These are phyloP conservation scores for Sebastes minor DNA, from an alignment of 2,797 vertebrate genomes.

Conservation along the genomic window DNA sequence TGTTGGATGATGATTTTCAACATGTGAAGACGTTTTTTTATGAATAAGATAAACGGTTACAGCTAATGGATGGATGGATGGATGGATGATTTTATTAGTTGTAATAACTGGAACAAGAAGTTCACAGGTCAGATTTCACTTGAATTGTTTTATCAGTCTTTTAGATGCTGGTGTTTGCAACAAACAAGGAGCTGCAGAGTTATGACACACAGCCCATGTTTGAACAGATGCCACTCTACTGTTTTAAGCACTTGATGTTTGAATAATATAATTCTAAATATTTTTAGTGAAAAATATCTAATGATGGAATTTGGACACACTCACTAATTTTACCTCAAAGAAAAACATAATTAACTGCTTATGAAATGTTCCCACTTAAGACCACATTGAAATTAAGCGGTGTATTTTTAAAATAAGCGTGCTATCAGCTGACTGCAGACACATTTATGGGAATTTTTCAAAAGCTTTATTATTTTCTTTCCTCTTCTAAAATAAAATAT, in stretches of 20 bases:
- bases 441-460: neutral
- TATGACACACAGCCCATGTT: neutral
- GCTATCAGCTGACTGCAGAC: constrained; percentile 6
- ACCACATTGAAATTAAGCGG: neutral
- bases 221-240: neutral
- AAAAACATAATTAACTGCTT: neutral
- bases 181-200: neutral
- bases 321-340: neutral
- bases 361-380: neutral
- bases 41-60: too few relatives aligned
- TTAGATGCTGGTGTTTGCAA: neutral
- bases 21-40: too few relatives aligned
- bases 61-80: too few relatives aligned
- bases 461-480: neutral
- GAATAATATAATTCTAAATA: neutral
- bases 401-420: neutral
- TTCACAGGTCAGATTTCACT: too few relatives aligned
- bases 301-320: neutral
- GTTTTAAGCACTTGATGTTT: neutral
- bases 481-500: neutral
- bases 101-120: too few relatives aligned
- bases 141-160: neutral
- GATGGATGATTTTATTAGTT: too few relatives aligned
- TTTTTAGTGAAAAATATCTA: neutral
- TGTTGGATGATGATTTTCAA: too few relatives aligned